Conservation (phyloP, 1,140 invertebrate species). For the Ephestia elutella region DNA sequence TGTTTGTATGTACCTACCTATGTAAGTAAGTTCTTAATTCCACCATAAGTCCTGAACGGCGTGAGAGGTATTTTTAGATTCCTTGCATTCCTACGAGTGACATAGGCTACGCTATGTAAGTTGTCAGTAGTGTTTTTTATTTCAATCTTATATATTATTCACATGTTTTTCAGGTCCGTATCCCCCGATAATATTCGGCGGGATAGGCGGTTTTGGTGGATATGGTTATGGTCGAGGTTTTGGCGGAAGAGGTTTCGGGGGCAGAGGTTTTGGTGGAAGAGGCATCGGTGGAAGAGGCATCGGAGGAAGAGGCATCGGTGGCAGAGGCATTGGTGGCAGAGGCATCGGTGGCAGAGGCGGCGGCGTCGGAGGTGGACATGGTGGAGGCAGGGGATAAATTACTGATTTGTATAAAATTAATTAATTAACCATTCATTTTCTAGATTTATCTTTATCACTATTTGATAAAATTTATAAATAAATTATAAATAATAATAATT, state of each 20-base stretch:
- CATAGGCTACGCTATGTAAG: no score
- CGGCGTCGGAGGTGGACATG: constrained; percentile 27
- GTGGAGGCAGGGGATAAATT: constrained; percentile 34
- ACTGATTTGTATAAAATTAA: not conserved
- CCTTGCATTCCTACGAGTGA: no score
- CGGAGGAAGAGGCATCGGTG: constrained; percentile 30
- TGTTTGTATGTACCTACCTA: no score
- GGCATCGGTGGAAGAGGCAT: constrained; percentile 30
- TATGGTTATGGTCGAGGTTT: constrained; percentile 7
- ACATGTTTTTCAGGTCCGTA: constrained; percentile 20
- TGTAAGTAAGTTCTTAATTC: no score
- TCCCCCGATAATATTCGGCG: constrained; percentile 31
- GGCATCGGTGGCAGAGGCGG: constrained; percentile 23
- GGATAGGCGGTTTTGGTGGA: constrained; percentile 20
- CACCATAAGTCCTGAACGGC: no score
- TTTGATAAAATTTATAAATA: no score
- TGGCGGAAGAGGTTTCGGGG: constrained; percentile 27
- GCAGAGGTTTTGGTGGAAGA: constrained; percentile 24
- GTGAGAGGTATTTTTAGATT: no score
- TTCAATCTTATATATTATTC: no score
- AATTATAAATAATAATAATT: no score
- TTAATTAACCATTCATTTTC: no score
- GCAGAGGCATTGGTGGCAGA: constrained; percentile 29
- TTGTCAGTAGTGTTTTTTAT: no score
- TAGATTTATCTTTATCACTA: no score